Percentiles rank a stretch among this genome's conserved stretches.
phyloP scores from a whole-genome alignment of 2,113 vertebrate genomes.

The Bufo bufo region DNA sequence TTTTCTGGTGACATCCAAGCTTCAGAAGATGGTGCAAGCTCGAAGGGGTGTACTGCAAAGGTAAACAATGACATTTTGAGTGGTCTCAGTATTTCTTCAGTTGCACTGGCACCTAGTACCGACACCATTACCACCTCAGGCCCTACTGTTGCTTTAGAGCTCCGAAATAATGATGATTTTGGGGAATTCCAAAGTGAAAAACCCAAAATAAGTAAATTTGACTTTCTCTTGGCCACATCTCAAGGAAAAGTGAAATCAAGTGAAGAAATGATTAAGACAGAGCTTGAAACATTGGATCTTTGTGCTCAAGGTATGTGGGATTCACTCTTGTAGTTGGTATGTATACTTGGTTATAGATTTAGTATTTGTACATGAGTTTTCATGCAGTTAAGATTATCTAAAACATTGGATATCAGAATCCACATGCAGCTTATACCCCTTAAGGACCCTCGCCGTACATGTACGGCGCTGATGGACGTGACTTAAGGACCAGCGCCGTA shows the following conservation, averaged over 20 bases:
- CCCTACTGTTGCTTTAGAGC: constrained; percentile 11
- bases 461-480: too few relatives aligned
- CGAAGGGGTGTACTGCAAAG: constrained; percentile 46
- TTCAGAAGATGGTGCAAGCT: constrained; percentile 71
- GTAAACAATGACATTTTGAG: constrained; percentile 80
- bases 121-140: neutral
- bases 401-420: too few relatives aligned
- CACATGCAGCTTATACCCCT: too few relatives aligned
- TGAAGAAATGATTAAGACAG: constrained; percentile 97
- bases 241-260: constrained; percentile 96
- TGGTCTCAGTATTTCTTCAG: constrained; percentile 8
- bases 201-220: constrained; percentile 96
- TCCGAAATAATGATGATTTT: constrained; percentile 83
- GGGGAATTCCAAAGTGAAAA: constrained; percentile 94
- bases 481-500: too few relatives aligned
- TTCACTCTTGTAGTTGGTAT: neutral
- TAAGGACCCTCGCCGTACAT: too few relatives aligned
- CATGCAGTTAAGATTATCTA: too few relatives aligned
- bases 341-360: too few relatives aligned
- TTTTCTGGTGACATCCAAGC: constrained; percentile 75
- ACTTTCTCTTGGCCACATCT: constrained; percentile 92
- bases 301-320: constrained; percentile 91
- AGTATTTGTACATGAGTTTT: neutral
- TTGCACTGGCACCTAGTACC: neutral
- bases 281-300: constrained; percentile 95